Evolutionary conservation across 2,888 invertebrate genomes (phyloP).

Genomic region (Epistrophella euchroma): DNA sequence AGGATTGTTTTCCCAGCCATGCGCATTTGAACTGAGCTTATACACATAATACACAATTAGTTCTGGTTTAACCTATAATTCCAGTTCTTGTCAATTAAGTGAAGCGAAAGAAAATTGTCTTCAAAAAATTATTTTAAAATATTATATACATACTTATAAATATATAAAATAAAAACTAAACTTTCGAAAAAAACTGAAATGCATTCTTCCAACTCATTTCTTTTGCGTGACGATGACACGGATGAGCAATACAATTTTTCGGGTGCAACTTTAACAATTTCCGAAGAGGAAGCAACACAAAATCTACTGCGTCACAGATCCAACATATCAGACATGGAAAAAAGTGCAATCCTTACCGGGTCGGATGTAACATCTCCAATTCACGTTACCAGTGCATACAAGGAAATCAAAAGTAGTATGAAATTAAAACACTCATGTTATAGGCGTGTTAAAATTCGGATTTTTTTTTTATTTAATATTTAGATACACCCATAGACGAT

Average conservation of each 20-base stretch:
- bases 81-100: constrained; percentile 40
- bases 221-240: constrained; percentile 77
- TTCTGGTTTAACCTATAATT: constrained; percentile 27
- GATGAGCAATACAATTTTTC: constrained; percentile 81
- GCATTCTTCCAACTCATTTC: constrained; percentile 65
- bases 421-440: neutral
- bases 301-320: constrained; percentile 72
- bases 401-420: constrained; percentile 63
- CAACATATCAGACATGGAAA: constrained; percentile 67
- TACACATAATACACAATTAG: constrained; percentile 5
- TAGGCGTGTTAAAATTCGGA: neutral
- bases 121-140: no score
- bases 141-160: no score
- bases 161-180: no score
- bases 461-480: neutral
- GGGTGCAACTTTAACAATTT: constrained; percentile 80
- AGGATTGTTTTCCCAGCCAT: constrained; percentile 36
- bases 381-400: constrained; percentile 84
- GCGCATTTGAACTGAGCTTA: constrained; percentile 46
- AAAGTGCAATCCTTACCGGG: constrained; percentile 78
- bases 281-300: constrained; percentile 66
- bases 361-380: constrained; percentile 80
- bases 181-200: constrained; percentile 5
- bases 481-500: constrained; percentile 64
- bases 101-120: constrained; percentile 22